Evolutionary conservation across 2,797 vertebrate species (phyloP), one percentile per base, ranked within the genome.

Genomic region (Oryzias dopingdopingensis): DNA sequence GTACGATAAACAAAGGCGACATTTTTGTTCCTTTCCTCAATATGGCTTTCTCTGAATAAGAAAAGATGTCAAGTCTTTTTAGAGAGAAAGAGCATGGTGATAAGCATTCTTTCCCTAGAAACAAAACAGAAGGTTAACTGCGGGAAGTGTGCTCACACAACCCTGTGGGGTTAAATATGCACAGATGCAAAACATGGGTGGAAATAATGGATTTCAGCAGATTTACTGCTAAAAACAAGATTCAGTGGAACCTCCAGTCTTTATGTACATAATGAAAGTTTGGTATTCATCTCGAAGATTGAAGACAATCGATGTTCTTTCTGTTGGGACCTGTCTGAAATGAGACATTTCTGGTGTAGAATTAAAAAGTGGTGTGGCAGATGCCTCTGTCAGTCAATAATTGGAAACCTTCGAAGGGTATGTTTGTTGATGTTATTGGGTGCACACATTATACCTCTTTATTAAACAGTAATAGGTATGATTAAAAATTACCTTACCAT

Each of bases 21-120:
- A 26, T 46, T 48, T 51, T 56, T 54, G n/a, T 59, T 52, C 24
- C 47, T 32, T 53, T 41, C 10, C 52, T 42, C 41, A 42, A 32
- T 1, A 70, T 20, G 45, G 44, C 42, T 72, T 65, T 15, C 16
- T 43, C 55, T 16, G 10, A 67, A 24, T 61, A 59, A 75, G 55
- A 59, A 42, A 47, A 50, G 42, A 61, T 61, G 59, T 37, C 49
- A 14, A 45, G 46, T 71, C 51, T 29, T 52, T 49, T 13, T 20
- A 20, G 54, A 50, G 52, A 72, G 52, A 26, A 8, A 47, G 56
- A 75, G 46, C 51, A 43, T 14, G 13, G 29, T 49, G 49, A 59
- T 57, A 41, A 37, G 41, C 18, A 60, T 51, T 44, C 75, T 26
- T 52, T 48, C 23, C 56, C 61, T 57, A 14, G 22, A 47, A 18